These are phyloP conservation scores for Zaprionus ghesquierei DNA, from an alignment of 1,140 invertebrate species.

Conservation along the genomic window DNA sequence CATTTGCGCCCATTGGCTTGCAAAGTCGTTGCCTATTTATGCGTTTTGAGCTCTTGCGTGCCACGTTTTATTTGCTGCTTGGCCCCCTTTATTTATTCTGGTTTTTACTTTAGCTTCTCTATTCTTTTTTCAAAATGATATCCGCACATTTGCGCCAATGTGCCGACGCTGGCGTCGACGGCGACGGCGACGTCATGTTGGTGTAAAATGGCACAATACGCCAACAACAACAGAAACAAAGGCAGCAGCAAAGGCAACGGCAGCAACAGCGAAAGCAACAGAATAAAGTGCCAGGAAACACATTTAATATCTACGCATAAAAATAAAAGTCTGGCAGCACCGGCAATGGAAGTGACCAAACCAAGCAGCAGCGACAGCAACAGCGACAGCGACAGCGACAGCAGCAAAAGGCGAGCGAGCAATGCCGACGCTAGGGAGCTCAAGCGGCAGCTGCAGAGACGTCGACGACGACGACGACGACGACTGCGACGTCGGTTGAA, in stretches of 20 bases:
- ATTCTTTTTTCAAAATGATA: slow-evolving; percentile 53
- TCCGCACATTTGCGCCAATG: slow-evolving; percentile 75
- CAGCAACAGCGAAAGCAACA: slow-evolving; percentile 45
- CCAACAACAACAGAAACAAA: slow-evolving; percentile 34
- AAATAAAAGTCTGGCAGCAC: slow-evolving; percentile 77
- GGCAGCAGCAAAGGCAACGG: slow-evolving; percentile 31
- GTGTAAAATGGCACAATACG: slow-evolving; percentile 76
- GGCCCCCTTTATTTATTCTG: slow-evolving; percentile 2
- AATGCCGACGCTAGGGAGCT: slow-evolving; percentile 3
- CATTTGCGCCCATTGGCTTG: too few species aligned
- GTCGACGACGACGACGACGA: slow-evolving; percentile 31
- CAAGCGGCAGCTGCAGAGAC: slow-evolving; percentile 28
- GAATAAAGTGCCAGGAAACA: slow-evolving; percentile 81
- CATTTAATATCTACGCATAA: slow-evolving; percentile 81
- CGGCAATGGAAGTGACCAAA: slow-evolving; percentile 77
- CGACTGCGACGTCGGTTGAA: slow-evolving; percentile 66
- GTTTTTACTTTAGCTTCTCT: not conserved
- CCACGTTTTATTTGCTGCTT: slow-evolving; percentile 26
- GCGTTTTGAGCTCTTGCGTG: slow-evolving; percentile 59
- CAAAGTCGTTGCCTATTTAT: slow-evolving; percentile 68
- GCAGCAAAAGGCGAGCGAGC: slow-evolving; percentile 33
- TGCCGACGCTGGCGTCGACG: slow-evolving; percentile 39
- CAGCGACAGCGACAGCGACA: slow-evolving; percentile 15
- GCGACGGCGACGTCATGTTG: too few species aligned
- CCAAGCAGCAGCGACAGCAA: slow-evolving; percentile 29